Evolutionary conservation across 2,888 invertebrate species (phyloP).

Genomic region (Tineola bisselliella): DNA sequence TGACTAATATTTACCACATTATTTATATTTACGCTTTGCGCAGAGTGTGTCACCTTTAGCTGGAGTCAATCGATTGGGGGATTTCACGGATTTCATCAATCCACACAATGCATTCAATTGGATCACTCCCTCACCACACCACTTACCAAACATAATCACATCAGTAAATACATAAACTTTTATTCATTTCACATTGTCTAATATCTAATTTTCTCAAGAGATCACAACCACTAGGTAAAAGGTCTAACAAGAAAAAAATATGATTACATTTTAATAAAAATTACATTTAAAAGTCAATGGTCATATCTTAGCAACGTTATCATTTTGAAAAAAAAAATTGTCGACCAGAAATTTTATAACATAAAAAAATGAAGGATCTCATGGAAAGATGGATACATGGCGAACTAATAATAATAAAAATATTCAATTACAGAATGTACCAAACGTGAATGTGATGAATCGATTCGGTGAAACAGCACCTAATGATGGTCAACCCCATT

Average conservation of each 20-base stretch:
- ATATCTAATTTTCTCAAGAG: too few relatives aligned
- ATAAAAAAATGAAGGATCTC: too few relatives aligned
- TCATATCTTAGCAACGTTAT: too few relatives aligned
- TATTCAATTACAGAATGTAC: slow-evolving; percentile 44
- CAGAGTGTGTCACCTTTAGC: background rate
- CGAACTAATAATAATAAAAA: background rate
- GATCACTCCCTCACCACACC: background rate
- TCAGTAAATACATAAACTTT: background rate
- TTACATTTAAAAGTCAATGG: too few relatives aligned
- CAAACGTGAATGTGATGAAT: slow-evolving; percentile 54
- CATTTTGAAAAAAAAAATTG: too few relatives aligned
- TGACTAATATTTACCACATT: background rate
- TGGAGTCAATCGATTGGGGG: background rate
- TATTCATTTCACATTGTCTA: background rate
- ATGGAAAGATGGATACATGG: too few relatives aligned
- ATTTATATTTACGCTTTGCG: background rate
- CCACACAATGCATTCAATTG: background rate
- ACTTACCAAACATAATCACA: background rate
- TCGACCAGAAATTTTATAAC: too few relatives aligned
- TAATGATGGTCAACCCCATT: slow-evolving; percentile 21
- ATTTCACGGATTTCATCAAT: background rate
- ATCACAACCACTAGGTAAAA: too few relatives aligned
- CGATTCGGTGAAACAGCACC: slow-evolving; percentile 21
- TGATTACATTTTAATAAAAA: too few relatives aligned
- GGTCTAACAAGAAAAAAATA: too few relatives aligned